Evolutionary conservation across 2,113 vertebrate genomes (phyloP).

Genomic region (Amphilophus citrinellus): DNA sequence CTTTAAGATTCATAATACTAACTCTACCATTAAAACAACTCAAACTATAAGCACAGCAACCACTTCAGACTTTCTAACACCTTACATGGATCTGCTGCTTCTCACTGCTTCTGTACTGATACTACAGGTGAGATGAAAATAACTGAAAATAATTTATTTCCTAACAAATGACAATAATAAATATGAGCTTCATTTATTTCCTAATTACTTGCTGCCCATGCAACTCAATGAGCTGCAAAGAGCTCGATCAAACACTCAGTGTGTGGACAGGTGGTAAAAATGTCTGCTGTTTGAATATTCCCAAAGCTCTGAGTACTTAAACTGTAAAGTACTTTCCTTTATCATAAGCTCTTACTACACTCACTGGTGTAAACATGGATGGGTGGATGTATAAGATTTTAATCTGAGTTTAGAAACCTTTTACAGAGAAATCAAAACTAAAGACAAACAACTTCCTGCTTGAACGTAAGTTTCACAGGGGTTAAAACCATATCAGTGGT

Average conservation of each 20-base stretch:
- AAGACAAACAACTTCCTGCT: neutral
- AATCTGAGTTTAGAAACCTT: neutral
- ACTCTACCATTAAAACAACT: slow-evolving; percentile 10
- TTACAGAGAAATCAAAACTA: neutral
- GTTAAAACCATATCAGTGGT: slow-evolving; percentile 9
- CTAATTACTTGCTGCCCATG: neutral
- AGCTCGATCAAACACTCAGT: neutral
- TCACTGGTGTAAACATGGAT: neutral
- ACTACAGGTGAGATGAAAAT: neutral
- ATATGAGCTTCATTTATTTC: neutral
- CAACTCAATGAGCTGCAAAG: neutral
- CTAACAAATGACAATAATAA: too few species aligned
- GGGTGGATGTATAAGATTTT: neutral
- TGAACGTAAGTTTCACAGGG: neutral
- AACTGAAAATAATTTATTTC: neutral
- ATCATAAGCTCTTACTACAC: neutral
- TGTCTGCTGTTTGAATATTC: neutral
- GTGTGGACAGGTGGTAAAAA: too few species aligned
- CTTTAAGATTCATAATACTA: slow-evolving; percentile 5
- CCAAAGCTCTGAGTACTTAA: neutral
- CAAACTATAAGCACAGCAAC: neutral
- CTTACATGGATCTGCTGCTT: neutral
- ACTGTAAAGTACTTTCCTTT: neutral
- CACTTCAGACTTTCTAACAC: neutral
- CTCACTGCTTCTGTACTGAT: neutral